Evolutionary conservation across 2,113 vertebrate genomes (phyloP).

Genomic region (Ailuropoda melanoleuca): DNA sequence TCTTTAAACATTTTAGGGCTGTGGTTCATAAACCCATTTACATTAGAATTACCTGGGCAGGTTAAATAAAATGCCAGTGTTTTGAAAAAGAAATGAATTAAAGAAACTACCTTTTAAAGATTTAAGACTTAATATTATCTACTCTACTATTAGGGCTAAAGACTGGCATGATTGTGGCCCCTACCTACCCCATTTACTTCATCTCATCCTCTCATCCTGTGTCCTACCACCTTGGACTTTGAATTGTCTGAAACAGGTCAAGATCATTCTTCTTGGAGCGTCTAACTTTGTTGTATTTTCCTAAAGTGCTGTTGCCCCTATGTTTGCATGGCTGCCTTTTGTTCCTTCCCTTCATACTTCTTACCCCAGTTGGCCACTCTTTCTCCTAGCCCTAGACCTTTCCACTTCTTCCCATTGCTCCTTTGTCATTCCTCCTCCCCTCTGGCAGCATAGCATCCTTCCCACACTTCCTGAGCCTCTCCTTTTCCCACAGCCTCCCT

Average conservation of each 20-base stretch:
- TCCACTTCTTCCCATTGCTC: not conserved
- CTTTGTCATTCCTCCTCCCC: not conserved
- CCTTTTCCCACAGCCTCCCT: not conserved
- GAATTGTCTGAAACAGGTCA: not conserved
- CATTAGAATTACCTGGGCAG: not conserved
- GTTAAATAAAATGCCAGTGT: not conserved
- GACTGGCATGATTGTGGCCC: not conserved
- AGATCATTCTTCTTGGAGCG: not conserved
- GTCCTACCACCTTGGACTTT: not conserved
- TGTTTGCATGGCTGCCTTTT: not conserved
- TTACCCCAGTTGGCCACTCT: not conserved
- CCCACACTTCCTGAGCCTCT: too few relatives aligned
- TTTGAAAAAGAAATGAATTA: not conserved
- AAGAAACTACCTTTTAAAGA: not conserved
- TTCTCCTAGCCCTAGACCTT: accelerated
- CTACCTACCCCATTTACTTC: accelerated
- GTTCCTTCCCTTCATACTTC: not conserved
- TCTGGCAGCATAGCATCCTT: accelerated
- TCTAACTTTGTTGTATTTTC: too few relatives aligned
- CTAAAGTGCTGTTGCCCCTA: not conserved
- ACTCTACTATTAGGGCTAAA: not conserved
- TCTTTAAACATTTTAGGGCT: not conserved
- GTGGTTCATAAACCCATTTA: not conserved
- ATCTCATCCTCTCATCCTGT: too few relatives aligned
- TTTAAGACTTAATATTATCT: not conserved